Percentiles rank a stretch among this genome's conserved stretches.
phyloP scores from a whole-genome alignment of 2,888 invertebrate genomes.

The Panzeria rudis region DNA sequence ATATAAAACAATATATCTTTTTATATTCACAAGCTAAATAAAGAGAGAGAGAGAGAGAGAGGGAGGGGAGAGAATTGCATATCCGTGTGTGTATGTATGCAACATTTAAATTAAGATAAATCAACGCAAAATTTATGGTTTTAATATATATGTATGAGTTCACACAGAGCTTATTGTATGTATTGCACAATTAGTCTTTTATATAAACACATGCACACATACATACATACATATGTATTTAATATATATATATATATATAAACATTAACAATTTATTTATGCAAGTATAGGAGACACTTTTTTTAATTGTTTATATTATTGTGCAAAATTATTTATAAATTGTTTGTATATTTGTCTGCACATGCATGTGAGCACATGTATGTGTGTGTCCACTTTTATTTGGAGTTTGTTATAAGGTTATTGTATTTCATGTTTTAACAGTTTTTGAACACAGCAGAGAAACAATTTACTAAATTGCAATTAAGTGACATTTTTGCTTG shows the following conservation, averaged over 20 bases:
- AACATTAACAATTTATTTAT: constrained; percentile 48
- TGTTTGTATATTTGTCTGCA: constrained; percentile 36
- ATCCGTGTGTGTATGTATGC: constrained; percentile 68
- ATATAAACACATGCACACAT: constrained; percentile 5
- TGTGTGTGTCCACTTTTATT: constrained; percentile 31
- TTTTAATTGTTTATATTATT: constrained; percentile 21
- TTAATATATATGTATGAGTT: background rate
- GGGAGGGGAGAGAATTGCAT: background rate
- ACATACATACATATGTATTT: background rate
- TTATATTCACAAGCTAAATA: constrained; percentile 27
- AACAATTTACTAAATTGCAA: constrained; percentile 83
- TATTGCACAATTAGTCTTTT: constrained; percentile 61
- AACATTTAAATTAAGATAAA: constrained; percentile 84
- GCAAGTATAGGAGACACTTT: constrained; percentile 14
- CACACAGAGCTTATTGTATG: constrained; percentile 64
- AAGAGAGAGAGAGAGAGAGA: background rate
- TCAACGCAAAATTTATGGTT: constrained; percentile 83
- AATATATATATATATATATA: constrained; percentile 25
- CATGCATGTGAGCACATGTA: background rate
- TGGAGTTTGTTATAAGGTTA: constrained; percentile 63
- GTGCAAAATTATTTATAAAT: constrained; percentile 62
- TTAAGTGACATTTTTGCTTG: constrained; percentile 80
- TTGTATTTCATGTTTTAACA: constrained; percentile 72
- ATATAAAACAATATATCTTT: constrained; percentile 67
- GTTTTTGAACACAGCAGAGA: constrained; percentile 73